These are phyloP conservation scores for Lamellibrachia columna DNA, from an alignment of 2,888 invertebrate species.

Conservation along the genomic window DNA sequence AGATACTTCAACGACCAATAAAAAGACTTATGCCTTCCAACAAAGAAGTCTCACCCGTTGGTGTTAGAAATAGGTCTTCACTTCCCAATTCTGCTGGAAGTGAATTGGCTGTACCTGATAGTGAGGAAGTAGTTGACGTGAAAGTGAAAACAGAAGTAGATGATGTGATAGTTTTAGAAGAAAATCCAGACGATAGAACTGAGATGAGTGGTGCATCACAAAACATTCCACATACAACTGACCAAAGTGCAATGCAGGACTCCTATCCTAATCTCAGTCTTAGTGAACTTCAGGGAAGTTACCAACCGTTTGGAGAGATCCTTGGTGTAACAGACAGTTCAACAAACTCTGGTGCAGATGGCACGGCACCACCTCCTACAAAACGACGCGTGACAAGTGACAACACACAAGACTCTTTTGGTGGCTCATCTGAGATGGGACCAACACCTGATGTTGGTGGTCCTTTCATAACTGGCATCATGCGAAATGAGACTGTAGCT, in stretches of 20 bases:
- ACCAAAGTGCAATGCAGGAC: neutral
- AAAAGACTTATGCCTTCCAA: neutral
- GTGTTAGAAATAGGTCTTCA: neutral
- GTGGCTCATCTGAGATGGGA: neutral
- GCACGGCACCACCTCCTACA: slow-evolving; percentile 12
- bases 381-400: neutral
- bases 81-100: neutral
- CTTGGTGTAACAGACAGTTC: neutral
- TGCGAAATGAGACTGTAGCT: neutral
- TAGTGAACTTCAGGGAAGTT: slow-evolving; percentile 16
- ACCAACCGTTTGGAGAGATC: neutral
- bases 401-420: slow-evolving; percentile 12
- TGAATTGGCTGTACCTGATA: neutral
- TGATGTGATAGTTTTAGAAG: neutral
- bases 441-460: slow-evolving; percentile 16
- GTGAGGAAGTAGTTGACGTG: neutral
- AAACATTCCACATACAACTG: neutral
- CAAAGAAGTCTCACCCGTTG: neutral
- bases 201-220: neutral
- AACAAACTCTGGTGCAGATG: slow-evolving; percentile 6
- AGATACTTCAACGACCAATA: neutral
- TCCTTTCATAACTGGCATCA: slow-evolving; percentile 6
- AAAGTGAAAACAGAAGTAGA: neutral
- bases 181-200: neutral
- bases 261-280: neutral